Evolutionary conservation across 2,888 invertebrate genomes (phyloP).

Genomic region (Spatulosminthurus flaviceps): DNA sequence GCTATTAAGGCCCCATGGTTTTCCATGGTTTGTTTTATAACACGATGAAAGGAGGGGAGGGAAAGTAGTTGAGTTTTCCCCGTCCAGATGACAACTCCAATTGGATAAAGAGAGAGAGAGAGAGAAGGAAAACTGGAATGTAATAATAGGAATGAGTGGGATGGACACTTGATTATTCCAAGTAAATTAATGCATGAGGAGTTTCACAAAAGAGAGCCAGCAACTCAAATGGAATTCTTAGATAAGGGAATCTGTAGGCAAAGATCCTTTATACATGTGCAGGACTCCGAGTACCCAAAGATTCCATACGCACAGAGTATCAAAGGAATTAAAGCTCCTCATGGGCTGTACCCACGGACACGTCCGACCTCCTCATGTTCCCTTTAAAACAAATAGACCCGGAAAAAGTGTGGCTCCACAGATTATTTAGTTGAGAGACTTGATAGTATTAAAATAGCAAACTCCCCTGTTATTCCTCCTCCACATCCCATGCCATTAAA

Average conservation of each 20-base stretch:
- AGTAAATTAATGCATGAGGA: constrained; percentile 49
- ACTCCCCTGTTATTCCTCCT: neutral
- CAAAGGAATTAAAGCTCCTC: constrained; percentile 18
- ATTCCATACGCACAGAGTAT: constrained; percentile 32
- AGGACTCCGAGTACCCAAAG: neutral
- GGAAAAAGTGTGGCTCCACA: neutral
- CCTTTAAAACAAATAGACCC: too few relatives aligned
- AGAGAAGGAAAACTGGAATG: constrained; percentile 26
- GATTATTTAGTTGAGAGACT: neutral
- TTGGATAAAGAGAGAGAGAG: neutral
- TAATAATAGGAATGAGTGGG: constrained; percentile 48
- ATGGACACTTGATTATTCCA: constrained; percentile 51
- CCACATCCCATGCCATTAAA: neutral
- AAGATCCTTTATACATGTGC: constrained; percentile 39
- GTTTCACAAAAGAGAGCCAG: constrained; percentile 38
- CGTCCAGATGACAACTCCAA: neutral
- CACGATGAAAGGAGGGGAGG: neutral
- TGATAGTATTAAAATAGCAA: neutral
- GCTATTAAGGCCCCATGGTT: neutral
- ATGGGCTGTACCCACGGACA: too few relatives aligned
- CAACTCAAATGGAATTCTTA: constrained; percentile 39
- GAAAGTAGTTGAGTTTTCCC: neutral
- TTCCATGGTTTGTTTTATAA: neutral
- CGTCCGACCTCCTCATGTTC: too few relatives aligned
- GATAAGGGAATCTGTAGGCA: constrained; percentile 50